Conservation (phyloP, 2,888 invertebrate species). For the Spilarctia lutea region DNA sequence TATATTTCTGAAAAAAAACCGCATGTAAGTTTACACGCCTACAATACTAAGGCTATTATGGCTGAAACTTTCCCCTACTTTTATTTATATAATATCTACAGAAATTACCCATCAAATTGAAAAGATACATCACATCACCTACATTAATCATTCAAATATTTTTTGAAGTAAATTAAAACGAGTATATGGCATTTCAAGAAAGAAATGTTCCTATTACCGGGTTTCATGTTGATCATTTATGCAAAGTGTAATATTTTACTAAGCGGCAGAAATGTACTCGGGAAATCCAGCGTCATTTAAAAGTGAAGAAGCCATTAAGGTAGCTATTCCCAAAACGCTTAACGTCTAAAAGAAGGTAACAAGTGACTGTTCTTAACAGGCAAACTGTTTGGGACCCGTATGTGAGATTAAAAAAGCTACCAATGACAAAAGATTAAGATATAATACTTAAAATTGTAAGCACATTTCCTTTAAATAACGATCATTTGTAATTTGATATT, state of each 20-base stretch:
- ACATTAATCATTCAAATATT: neutral
- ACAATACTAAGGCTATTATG: too few species aligned
- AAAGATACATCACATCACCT: neutral
- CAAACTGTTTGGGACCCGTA: neutral
- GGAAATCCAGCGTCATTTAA: constrained; percentile 33
- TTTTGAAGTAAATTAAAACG: neutral
- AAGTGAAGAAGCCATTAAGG: constrained; percentile 37
- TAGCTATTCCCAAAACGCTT: constrained; percentile 44
- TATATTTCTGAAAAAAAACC: too few species aligned
- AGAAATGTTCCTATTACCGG: constrained; percentile 1
- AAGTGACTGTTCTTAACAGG: neutral
- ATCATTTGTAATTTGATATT: neutral
- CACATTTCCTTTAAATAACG: neutral
- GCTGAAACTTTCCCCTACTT: too few species aligned
- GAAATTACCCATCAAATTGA: neutral
- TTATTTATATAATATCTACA: neutral
- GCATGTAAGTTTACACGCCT: too few species aligned
- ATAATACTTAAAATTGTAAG: neutral
- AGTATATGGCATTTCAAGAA: neutral
- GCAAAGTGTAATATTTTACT: constrained; percentile 42
- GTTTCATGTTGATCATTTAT: constrained; percentile 37
- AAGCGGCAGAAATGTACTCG: constrained; percentile 24
- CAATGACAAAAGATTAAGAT: neutral
- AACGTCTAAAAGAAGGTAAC: constrained; percentile 16
- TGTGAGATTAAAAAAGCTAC: constrained; percentile 4